Base-by-base conservation (phyloP, 2,888 invertebrate species). In the Spilosoma lubricipeda region DNA sequence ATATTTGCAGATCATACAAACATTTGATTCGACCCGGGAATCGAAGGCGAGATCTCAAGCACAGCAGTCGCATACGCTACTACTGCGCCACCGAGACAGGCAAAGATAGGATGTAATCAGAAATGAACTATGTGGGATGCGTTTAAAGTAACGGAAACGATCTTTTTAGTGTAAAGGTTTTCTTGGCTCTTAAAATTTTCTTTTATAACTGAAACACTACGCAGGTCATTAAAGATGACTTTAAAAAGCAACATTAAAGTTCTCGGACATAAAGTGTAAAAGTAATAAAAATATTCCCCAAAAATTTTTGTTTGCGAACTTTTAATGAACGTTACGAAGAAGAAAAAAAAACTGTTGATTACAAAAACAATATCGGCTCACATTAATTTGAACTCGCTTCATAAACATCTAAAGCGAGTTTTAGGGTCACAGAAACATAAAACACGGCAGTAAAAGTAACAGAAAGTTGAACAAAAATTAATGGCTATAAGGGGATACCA, bases 391-490 rank as follows among this genome's bases (percentile, higher is more conserved):
- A 81, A 76, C 83, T 84, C 80, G 85, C 82, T 84, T 85, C 86
- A 86, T 89, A 91, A 90, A 90, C 87, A 87, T 86, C 86, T 88
- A 86, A 90, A 85, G 85, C 80, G 82, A 85, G 84, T 87, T 88
- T 90, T 88, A 87, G 86, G 84, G 86, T 82, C 84, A 82, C 86
- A 84, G 80, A 77, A 84, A 88, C 89, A 88, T 91, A 90, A 92
- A 92, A 88, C 82, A 81, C 74, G 82, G 73, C 85, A 88, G 88
- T 91, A 90, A 92, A 91, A 88, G 79, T 82, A 87, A 85, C 87
- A 89, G 87, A 86, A 89, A 90, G 82, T 88, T 85, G 79, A 85
- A 80, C 80, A 85, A 85, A 90, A 89, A 90, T 90, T 91, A 89
- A 90, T 89, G 88, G 84, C 83, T 76, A n/a, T n/a, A 66, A 77